These are phyloP conservation scores for Pygocentrus nattereri DNA, from an alignment of 2,797 vertebrate species.

Conservation along the genomic window DNA sequence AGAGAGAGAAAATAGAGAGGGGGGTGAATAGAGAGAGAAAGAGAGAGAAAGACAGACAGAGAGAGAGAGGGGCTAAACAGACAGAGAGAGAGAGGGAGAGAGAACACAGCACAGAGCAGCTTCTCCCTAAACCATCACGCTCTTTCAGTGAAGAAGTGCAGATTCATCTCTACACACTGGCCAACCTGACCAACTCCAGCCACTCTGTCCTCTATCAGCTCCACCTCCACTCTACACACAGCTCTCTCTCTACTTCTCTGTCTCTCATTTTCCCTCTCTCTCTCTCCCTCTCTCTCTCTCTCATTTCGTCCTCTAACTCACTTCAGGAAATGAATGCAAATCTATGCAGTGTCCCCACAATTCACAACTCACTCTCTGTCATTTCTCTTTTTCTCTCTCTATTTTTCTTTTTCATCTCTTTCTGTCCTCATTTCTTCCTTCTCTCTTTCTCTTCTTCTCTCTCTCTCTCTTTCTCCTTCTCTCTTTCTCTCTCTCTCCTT, in stretches of 20 bases:
- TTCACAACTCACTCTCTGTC: too few relatives aligned
- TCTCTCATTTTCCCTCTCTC: too few relatives aligned
- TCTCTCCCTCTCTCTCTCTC: too few relatives aligned
- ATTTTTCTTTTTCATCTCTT: too few relatives aligned
- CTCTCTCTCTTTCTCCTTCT: not conserved
- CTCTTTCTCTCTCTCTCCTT: not conserved
- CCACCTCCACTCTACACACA: not conserved
- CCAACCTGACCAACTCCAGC: not conserved
- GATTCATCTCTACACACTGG: conserved; percentile 33
- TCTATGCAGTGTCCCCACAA: too few relatives aligned
- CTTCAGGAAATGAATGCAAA: too few relatives aligned
- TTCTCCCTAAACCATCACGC: conserved; percentile 50
- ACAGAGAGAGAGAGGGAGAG: not conserved
- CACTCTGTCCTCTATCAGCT: not conserved
- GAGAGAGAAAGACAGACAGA: not conserved
- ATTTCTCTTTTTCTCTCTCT: too few relatives aligned
- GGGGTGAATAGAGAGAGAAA: not conserved
- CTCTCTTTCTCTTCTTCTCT: not conserved
- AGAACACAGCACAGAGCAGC: conserved; percentile 18
- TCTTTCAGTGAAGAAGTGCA: conserved; percentile 43
- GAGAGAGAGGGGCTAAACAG: not conserved
- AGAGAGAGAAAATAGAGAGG: too few relatives aligned
- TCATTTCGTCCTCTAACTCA: too few relatives aligned
- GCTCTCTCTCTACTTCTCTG: not conserved
- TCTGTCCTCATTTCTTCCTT: too few relatives aligned